Evolutionary conservation across 2,113 vertebrate genomes (phyloP).

Genomic region (Catharus bicknelli): DNA sequence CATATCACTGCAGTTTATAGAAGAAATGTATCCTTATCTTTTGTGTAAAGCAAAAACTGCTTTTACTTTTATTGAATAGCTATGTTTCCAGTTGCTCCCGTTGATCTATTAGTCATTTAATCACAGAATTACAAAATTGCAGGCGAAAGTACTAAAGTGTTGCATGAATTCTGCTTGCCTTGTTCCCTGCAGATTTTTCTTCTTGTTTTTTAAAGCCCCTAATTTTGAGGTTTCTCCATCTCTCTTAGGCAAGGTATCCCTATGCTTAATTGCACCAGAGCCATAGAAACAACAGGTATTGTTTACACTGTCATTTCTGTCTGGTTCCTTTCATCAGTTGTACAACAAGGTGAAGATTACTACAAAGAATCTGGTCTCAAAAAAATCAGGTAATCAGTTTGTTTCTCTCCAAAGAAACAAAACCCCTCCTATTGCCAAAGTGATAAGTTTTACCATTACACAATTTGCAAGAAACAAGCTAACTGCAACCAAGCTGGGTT

Average conservation of each 20-base stretch:
- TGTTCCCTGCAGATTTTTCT: background rate
- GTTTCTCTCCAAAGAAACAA: background rate
- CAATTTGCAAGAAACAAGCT: background rate
- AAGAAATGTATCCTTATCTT: background rate
- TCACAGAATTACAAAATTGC: background rate
- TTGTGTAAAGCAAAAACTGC: background rate
- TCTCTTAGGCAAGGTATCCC: background rate
- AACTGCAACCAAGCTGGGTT: background rate
- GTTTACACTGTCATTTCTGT: background rate
- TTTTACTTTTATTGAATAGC: background rate
- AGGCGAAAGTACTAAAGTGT: background rate
- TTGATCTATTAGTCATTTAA: background rate
- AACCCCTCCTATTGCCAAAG: background rate
- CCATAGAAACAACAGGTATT: background rate
- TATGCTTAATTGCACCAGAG: background rate
- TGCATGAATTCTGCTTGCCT: background rate
- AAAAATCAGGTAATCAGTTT: background rate
- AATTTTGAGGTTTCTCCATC: background rate
- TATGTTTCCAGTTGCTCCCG: background rate
- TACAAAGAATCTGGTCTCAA: background rate
- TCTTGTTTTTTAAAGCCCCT: background rate
- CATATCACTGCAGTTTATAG: background rate
- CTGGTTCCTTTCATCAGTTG: background rate
- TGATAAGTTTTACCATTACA: background rate
- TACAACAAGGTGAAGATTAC: background rate